Percentiles rank a stretch among this genome's conserved stretches.
phyloP scores from a whole-genome alignment of 2,888 invertebrate species.

The Drosophila putrida region DNA sequence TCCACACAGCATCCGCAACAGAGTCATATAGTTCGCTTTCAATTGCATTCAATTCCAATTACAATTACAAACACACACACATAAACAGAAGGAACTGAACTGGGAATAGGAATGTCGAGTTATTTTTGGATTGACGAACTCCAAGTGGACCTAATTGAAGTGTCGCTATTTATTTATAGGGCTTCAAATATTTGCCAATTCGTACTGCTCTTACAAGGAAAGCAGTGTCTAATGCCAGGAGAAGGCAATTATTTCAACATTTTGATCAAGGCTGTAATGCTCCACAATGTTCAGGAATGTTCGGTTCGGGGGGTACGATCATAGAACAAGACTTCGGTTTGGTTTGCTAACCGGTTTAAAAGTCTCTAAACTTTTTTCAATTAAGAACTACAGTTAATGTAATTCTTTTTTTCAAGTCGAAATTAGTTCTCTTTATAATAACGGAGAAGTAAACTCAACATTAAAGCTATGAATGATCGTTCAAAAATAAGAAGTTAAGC shows the following conservation, averaged over 20 bases:
- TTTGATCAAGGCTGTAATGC: neutral
- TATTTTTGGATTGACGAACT: slow-evolving; percentile 65
- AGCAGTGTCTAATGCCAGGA: neutral
- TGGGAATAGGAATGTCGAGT: slow-evolving; percentile 36
- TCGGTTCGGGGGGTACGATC: no score
- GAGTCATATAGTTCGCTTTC: slow-evolving; percentile 4
- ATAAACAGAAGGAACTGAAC: slow-evolving; percentile 20
- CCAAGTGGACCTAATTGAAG: slow-evolving; percentile 56
- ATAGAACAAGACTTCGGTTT: no score
- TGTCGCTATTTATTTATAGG: slow-evolving; percentile 56
- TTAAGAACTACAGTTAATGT: no score
- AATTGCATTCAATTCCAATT: slow-evolving; percentile 33
- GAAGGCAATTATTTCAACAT: no score
- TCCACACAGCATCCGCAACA: slow-evolving; percentile 17
- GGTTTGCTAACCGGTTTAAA: no score
- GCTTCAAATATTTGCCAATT: neutral
- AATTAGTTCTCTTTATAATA: no score
- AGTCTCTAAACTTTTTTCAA: no score
- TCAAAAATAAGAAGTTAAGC: neutral
- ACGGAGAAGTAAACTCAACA: neutral
- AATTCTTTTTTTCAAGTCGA: no score
- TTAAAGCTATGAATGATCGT: neutral
- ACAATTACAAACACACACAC: slow-evolving; percentile 71
- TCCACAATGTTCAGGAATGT: neutral
- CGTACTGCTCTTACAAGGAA: slow-evolving; percentile 2